Evolutionary conservation across 2,797 vertebrate species (phyloP), one percentile per base, ranked within the genome.

Genomic region (Megaceryle alcyon): DNA sequence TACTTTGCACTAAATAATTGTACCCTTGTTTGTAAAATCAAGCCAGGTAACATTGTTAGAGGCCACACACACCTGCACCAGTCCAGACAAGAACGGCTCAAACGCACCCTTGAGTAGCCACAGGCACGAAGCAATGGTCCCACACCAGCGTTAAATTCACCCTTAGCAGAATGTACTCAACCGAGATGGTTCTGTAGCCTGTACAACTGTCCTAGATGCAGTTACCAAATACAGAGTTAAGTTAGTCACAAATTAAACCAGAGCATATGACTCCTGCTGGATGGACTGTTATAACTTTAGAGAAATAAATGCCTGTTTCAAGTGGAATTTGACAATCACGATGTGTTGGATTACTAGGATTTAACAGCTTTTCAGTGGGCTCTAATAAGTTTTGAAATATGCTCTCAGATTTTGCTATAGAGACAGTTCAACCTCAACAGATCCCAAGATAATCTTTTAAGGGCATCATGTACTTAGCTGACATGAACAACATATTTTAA

Each of bases 401-500:
- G 76, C 59, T 75, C 48, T 85, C 63, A 84, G 69, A 69, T 87
- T 95, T 97, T 95, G 66, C 51, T 77, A 41, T 76, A 64, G 88
- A 78, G 78, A 94, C 93, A 91, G 22, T 51, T 90, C 64, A 95
- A 91, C 93, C 91, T 96, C 82, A 84, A 82, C 59, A 82, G 61
- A 92, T 96, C 81, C 91, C 82, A 92, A 93, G 97, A 98, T 97
- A 98, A 97, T 95, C 96, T 95, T 91, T 81, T 61, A 82, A 93
- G 89, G 94, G 68, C 92, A 97, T 83, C 87, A 87, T 96, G 97
- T 98, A 91, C 97, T 95, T 96, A 96, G 82, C 85, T 98, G 97
- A 98, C 93, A 97, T 92, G 96, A 97, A 95, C 92, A 95, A 93
- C 92, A 86, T 94, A 93, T 97, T 97, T 97, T 97, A 97, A 98